These are phyloP conservation scores for Sarcoramphus papa DNA, from an alignment of 2,797 vertebrate genomes.

Conservation along the genomic window DNA sequence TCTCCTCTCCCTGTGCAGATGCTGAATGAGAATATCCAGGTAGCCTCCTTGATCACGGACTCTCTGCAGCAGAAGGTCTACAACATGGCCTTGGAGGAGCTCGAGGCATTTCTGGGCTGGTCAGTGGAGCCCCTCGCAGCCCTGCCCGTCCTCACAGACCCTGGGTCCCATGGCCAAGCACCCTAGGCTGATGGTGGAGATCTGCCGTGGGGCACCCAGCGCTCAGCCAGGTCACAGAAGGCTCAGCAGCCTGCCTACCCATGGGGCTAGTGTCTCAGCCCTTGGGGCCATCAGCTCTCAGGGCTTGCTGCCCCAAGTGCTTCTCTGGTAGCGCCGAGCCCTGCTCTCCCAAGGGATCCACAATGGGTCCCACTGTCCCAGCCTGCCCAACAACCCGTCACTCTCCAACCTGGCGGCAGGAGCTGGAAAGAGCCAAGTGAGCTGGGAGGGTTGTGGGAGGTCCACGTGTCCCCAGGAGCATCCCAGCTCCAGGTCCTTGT, in stretches of 20 bases:
- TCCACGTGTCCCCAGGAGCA: accelerated
- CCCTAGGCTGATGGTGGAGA: not conserved
- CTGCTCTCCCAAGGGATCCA: not conserved
- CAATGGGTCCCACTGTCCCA: not conserved
- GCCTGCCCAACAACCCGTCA: not conserved
- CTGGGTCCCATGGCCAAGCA: not conserved
- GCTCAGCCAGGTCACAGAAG: not conserved
- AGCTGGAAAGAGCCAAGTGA: not conserved
- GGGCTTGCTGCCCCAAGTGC: not conserved
- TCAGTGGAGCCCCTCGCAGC: constrained; percentile 40
- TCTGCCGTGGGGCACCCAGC: not conserved
- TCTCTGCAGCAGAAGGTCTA: constrained; percentile 84
- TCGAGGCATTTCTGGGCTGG: constrained; percentile 88
- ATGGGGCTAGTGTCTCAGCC: not conserved
- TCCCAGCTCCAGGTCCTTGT: not conserved
- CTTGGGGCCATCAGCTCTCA: not conserved
- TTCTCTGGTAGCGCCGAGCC: not conserved
- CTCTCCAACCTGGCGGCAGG: not conserved
- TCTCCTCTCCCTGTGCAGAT: constrained; percentile 77
- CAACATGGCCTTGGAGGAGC: constrained; percentile 87
- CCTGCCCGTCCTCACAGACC: not conserved
- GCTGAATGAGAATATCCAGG: constrained; percentile 89
- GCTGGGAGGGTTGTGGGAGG: not conserved
- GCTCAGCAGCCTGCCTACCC: not conserved
- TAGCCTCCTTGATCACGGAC: constrained; percentile 83